These are phyloP conservation scores for Ceyx melanurus DNA, from an alignment of 2,113 vertebrate genomes.

Conservation along the genomic window DNA sequence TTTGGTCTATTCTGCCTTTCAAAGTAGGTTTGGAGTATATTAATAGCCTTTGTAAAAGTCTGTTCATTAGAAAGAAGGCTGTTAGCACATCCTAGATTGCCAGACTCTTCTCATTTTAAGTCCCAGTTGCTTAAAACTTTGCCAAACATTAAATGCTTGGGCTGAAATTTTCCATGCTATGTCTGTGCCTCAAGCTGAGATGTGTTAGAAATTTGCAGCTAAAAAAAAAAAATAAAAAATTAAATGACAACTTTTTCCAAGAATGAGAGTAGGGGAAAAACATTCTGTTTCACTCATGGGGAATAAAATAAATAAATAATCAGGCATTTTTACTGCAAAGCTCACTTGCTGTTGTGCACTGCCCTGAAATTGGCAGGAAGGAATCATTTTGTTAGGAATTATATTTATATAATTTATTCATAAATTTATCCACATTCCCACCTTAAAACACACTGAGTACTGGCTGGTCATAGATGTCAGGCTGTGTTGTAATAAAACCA, in stretches of 20 bases:
- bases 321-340: not conserved
- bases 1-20: not conserved
- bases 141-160: slow-evolving; percentile 11
- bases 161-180: slow-evolving; percentile 34
- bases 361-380: not conserved
- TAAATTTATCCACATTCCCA: too few species aligned
- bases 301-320: too few species aligned
- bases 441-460: not conserved
- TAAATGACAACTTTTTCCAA: not conserved
- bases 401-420: too few species aligned
- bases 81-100: not conserved
- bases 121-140: not conserved
- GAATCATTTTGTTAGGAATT: not conserved
- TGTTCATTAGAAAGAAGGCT: slow-evolving; percentile 11
- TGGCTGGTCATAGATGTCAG: not conserved
- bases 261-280: not conserved
- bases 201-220: slow-evolving; percentile 40
- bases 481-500: slow-evolving; percentile 22
- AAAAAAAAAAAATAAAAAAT: not conserved
- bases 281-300: not conserved
- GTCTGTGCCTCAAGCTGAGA: slow-evolving; percentile 21
- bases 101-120: slow-evolving; percentile 5
- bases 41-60: slow-evolving; percentile 20
- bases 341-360: not conserved
- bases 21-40: not conserved